These are phyloP conservation scores for Mionectes macconnelli DNA, from an alignment of 2,113 vertebrate species.

Conservation along the genomic window DNA sequence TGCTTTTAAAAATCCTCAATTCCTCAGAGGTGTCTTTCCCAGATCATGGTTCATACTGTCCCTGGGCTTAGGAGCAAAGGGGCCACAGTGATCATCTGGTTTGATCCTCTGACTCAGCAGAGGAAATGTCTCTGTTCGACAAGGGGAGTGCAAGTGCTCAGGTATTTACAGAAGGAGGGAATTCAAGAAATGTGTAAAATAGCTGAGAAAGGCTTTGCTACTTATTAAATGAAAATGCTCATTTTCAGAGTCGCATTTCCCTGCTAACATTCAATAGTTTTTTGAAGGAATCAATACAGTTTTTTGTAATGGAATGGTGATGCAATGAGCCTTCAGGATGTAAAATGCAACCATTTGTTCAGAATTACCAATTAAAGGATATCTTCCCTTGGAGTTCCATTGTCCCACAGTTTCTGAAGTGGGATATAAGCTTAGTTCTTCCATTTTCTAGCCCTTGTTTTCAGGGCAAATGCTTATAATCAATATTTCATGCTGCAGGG, in stretches of 20 bases:
- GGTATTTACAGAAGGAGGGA: background rate
- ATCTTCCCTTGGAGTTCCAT: background rate
- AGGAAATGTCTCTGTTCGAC: background rate
- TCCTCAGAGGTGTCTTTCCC: background rate
- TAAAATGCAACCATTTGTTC: background rate
- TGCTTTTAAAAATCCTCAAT: background rate
- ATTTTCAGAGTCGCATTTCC: background rate
- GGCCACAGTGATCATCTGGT: background rate
- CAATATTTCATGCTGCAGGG: background rate
- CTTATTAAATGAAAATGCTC: background rate
- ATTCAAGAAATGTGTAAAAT: background rate
- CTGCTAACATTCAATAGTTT: background rate
- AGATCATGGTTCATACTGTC: background rate
- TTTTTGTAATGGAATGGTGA: background rate
- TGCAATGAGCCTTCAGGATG: background rate
- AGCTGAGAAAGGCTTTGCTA: background rate
- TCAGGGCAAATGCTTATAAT: background rate
- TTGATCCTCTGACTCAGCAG: background rate
- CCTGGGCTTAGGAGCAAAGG: background rate
- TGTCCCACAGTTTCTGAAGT: background rate
- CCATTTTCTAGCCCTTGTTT: background rate
- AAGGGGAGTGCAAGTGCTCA: background rate
- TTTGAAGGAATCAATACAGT: background rate
- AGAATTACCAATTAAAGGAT: background rate
- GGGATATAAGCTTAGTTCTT: background rate